Base-by-base conservation (phyloP, 2,888 invertebrate genomes). In the Acanthosepion pharaonis region DNA sequence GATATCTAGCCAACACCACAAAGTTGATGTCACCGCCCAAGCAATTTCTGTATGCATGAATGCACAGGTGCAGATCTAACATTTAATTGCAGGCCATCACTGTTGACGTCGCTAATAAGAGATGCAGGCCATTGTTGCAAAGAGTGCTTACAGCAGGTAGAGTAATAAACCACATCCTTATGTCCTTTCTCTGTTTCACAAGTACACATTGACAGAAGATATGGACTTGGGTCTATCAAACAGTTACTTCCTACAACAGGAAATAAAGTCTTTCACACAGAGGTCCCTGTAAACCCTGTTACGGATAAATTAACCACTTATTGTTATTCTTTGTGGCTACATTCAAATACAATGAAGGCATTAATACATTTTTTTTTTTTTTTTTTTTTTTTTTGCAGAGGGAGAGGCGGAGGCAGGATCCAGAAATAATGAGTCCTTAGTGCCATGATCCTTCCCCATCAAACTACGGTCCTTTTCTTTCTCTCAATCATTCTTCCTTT, bases 321-420 rank as follows among this genome's bases (percentile, higher is more conserved):
- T 78, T 78, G 78, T 78, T 78, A 33, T 78, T 78, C 78, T n/a
- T 78, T n/a, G 59, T 33, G 15, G n/a, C 78, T n/a, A 18, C 78
- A 78, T 78, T 78, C 78, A 78, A 78, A 78, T 78, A 78, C 33
- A 78, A 33, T 78, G 78, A 78, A n/a, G 78, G n/a, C 78, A 78
- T 78, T 78, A n/a, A 78, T 78, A 78, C 28, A 8, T 78, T 42
- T 42, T 42, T 42, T 42, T 78, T 78, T 78, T 42, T 42, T 42
- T 42, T 42, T 78, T 78, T 78, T 42, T 42, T 42, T 78, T 78
- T 78, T 78, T n/a, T 78, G 1, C 78, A n/a, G 15, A n/a, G n/a
- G 78, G 11, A 5, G 78, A 15, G 11, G 78, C n/a, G 33, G 78
- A n/a, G 78, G n/a, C 11, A 78, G 15, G n/a, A 3, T n/a, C 9